Percentiles rank a stretch among this genome's conserved stretches.
These are phyloP conservation scores for Vidua chalybeata DNA, from an alignment of 2,113 vertebrate species.

Conservation along the genomic window DNA sequence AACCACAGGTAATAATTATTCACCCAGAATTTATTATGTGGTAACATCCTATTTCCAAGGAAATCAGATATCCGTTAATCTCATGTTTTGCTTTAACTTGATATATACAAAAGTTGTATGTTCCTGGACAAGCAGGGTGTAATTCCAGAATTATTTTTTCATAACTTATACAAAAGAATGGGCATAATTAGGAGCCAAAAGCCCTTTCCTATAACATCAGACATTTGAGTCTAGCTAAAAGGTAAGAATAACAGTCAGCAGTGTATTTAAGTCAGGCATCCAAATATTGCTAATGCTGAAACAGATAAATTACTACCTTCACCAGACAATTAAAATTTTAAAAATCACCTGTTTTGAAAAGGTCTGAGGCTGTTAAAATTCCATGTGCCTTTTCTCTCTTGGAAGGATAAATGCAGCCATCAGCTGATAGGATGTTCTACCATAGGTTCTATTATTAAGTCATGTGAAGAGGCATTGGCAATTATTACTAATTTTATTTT, in stretches of 20 bases:
- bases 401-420: not conserved
- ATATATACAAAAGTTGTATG: not conserved
- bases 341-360: not conserved
- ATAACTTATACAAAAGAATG: not conserved
- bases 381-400: not conserved
- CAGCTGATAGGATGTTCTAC: not conserved
- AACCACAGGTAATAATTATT: not conserved
- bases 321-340: not conserved
- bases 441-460: conserved; percentile 10
- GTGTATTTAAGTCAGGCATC: not conserved
- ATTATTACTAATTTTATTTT: conserved; percentile 15
- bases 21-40: not conserved
- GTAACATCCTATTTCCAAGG: not conserved
- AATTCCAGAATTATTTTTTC: not conserved
- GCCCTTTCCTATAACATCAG: not conserved
- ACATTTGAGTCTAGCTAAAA: not conserved
- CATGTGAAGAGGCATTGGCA: not conserved
- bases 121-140: not conserved
- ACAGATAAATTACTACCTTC: not conserved
- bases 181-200: not conserved
- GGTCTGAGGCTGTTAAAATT: not conserved
- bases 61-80: not conserved
- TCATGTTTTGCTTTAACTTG: not conserved
- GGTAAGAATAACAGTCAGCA: not conserved
- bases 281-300: not conserved